phyloP scores from a whole-genome alignment of 2,888 invertebrate species.

The Rhodophaea formosa region DNA sequence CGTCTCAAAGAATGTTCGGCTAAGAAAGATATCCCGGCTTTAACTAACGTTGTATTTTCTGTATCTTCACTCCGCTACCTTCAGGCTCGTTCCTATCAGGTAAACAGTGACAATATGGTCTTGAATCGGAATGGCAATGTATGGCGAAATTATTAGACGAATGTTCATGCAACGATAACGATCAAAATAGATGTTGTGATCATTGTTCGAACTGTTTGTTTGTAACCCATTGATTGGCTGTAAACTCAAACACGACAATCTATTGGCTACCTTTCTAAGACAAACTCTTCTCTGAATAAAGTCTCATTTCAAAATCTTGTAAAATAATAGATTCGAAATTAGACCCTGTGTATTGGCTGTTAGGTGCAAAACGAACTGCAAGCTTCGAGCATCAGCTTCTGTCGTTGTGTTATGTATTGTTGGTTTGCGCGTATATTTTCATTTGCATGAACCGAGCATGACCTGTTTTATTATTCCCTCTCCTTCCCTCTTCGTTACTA shows the following conservation, averaged over 20 bases:
- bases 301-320: slow-evolving; percentile 33
- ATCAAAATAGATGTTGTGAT: slow-evolving; percentile 67
- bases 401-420: slow-evolving; percentile 72
- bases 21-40: slow-evolving; percentile 48
- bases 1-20: slow-evolving; percentile 38
- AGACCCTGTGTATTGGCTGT: slow-evolving; percentile 63
- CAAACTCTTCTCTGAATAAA: slow-evolving; percentile 20
- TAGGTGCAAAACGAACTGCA: slow-evolving; percentile 53
- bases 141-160: slow-evolving; percentile 77
- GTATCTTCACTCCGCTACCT: slow-evolving; percentile 84
- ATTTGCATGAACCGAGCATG: slow-evolving; percentile 80
- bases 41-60: slow-evolving; percentile 81
- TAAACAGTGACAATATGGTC: slow-evolving; percentile 83
- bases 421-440: slow-evolving; percentile 76
- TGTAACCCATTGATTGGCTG: slow-evolving; percentile 69
- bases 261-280: slow-evolving; percentile 40
- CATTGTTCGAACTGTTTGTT: slow-evolving; percentile 52
- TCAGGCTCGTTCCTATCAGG: slow-evolving; percentile 93
- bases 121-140: slow-evolving; percentile 78
- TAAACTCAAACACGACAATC: slow-evolving; percentile 40
- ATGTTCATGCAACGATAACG: slow-evolving; percentile 54
- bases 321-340: slow-evolving; percentile 50
- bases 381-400: slow-evolving; percentile 73
- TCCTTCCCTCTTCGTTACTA: slow-evolving; percentile 57
- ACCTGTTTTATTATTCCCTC: slow-evolving; percentile 59